phyloP scores from a whole-genome alignment of 2,113 vertebrate genomes.

The Oceanites oceanicus region DNA sequence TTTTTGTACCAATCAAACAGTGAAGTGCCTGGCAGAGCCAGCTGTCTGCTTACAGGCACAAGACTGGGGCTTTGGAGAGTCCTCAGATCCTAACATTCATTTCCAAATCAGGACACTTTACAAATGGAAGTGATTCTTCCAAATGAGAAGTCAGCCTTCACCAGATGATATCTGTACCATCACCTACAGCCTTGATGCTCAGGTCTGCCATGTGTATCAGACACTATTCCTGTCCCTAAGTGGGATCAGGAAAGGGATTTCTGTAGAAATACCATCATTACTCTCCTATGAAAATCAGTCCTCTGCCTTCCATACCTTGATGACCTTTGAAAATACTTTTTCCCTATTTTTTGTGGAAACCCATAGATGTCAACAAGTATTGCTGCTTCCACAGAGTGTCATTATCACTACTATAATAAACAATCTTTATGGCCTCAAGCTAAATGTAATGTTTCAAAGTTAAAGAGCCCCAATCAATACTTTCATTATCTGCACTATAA shows the following conservation, averaged over 20 bases:
- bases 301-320: not conserved
- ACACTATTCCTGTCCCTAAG: not conserved
- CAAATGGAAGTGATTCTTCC: not conserved
- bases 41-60: not conserved
- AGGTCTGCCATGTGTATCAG: not conserved
- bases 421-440: not conserved
- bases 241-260: not conserved
- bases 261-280: not conserved
- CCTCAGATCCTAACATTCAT: not conserved
- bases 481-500: conserved; percentile 45
- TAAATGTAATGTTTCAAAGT: conserved; percentile 18
- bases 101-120: not conserved
- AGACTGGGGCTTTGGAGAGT: not conserved
- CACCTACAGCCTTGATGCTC: not conserved
- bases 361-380: not conserved
- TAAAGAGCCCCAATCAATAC: conserved; percentile 34
- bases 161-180: not conserved
- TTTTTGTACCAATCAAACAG: not conserved
- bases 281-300: not conserved
- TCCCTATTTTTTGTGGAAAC: not conserved
- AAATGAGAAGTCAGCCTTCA: not conserved
- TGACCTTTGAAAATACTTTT: not conserved
- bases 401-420: not conserved
- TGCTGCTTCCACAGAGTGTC: not conserved
- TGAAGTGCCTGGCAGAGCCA: not conserved